phyloP scores from a whole-genome alignment of 2,888 invertebrate genomes.

The Drosophila dives region DNA sequence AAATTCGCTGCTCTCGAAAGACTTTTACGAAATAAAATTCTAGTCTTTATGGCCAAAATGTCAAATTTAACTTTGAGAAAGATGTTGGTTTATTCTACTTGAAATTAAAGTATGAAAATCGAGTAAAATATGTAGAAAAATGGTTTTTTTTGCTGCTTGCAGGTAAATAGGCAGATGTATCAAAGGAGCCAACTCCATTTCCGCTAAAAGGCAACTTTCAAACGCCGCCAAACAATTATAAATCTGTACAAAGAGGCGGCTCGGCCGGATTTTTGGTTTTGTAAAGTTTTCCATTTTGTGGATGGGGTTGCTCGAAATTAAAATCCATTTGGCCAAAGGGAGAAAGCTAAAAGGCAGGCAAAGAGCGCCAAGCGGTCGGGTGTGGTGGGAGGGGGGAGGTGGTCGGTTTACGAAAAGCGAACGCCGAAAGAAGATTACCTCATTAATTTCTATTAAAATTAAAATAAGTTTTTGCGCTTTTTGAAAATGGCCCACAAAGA shows the following conservation, averaged over 20 bases:
- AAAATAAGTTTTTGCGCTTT: conserved; percentile 70
- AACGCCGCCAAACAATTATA: conserved; percentile 48
- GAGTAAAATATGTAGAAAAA: neutral
- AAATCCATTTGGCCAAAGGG: conserved; percentile 61
- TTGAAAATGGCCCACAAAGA: conserved; percentile 52
- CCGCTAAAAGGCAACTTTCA: neutral
- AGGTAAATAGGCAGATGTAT: conserved; percentile 18
- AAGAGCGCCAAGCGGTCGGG: neutral
- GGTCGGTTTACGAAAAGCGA: conserved; percentile 12
- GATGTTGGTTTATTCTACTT: too few relatives aligned
- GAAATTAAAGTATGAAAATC: conserved; percentile 1
- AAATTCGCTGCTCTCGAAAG: neutral
- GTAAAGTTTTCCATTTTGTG: conserved; percentile 46
- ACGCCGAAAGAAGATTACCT: conserved; percentile 68
- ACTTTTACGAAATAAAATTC: neutral
- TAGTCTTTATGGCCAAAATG: neutral
- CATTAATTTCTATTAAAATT: conserved; percentile 75
- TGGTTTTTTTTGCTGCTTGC: conserved; percentile 3
- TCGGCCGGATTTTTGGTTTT: conserved; percentile 33
- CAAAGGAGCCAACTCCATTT: neutral
- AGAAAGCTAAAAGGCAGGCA: conserved; percentile 1
- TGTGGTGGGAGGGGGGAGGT: neutral
- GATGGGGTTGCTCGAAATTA: conserved; percentile 43
- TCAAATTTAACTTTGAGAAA: too few relatives aligned
- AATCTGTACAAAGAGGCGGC: conserved; percentile 51